Conservation (phyloP, 2,113 vertebrate species). For the Psephotus haematonotus region DNA sequence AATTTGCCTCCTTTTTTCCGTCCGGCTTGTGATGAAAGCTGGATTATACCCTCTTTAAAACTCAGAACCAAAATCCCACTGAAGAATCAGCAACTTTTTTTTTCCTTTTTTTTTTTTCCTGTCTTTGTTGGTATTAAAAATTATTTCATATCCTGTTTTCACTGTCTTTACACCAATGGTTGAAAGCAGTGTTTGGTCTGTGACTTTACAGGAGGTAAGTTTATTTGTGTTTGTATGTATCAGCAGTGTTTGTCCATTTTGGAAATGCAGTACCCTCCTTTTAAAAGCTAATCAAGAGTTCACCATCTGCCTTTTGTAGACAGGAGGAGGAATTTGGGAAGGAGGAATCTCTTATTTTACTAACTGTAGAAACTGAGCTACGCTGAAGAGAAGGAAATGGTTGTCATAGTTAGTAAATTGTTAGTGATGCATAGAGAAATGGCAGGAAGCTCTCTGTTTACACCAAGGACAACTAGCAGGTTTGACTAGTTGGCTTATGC, state of each 20-base stretch:
- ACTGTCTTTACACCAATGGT: conserved; percentile 78
- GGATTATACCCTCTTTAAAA: background rate
- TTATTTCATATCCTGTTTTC: conserved; percentile 70
- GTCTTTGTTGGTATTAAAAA: conserved; percentile 56
- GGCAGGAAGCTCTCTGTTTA: conserved; percentile 18
- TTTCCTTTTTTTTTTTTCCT: background rate
- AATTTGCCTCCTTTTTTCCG: background rate
- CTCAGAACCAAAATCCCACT: background rate
- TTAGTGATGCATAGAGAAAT: background rate
- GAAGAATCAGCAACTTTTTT: conserved; percentile 40
- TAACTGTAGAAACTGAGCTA: background rate
- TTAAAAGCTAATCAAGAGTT: conserved; percentile 32
- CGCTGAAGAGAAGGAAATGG: background rate
- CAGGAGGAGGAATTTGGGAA: background rate
- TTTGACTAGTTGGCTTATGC: conserved; percentile 13
- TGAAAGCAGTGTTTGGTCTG: conserved; percentile 78
- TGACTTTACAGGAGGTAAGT: conserved; percentile 82
- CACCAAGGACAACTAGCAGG: background rate
- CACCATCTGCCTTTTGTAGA: background rate
- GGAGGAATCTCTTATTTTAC: background rate
- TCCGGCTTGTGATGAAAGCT: background rate
- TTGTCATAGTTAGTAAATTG: background rate
- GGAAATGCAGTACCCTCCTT: conserved; percentile 81
- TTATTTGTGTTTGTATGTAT: conserved; percentile 69
- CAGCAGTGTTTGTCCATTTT: conserved; percentile 49